A percentile compares a stretch with the other conserved stretches of the same genome.
Conservation (phyloP, 2,888 invertebrate genomes). For the Frankliniella intonsa region DNA sequence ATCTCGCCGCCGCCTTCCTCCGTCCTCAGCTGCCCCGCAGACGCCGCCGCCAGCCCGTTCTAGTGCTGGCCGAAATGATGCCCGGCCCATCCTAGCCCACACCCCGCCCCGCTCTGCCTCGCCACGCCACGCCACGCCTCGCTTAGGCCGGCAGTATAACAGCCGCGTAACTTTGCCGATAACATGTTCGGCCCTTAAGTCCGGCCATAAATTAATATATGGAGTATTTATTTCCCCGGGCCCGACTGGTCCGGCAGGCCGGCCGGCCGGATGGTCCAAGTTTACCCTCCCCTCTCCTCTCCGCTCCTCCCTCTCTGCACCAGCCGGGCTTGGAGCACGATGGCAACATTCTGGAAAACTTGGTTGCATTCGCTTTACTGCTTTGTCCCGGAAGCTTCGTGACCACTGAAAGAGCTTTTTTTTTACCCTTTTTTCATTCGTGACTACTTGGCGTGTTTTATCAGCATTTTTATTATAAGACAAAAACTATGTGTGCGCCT, state of each 20-base stretch:
- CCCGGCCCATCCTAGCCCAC: not conserved
- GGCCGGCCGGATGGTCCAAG: no score
- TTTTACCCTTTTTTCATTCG: no score
- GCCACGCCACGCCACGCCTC: not conserved
- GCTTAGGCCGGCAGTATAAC: not conserved
- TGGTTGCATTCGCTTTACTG: not conserved
- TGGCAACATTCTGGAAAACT: not conserved
- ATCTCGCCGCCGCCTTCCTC: no score
- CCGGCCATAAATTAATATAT: conserved; percentile 16
- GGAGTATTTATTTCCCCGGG: conserved; percentile 1
- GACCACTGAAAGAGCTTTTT: no score
- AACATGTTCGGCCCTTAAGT: conserved; percentile 12
- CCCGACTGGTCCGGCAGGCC: not conserved
- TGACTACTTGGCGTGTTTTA: no score
- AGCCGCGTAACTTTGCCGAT: conserved; percentile 8
- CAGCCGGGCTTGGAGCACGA: no score
- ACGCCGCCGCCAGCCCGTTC: not conserved
- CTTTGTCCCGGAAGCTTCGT: not conserved
- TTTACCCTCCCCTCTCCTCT: not conserved
- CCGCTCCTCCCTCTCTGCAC: not conserved
- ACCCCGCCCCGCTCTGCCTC: not conserved
- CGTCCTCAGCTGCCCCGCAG: no score
- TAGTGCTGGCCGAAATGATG: not conserved
- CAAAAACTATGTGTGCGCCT: no score
- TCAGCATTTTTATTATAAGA: no score